Evolutionary conservation across 2,888 invertebrate species (phyloP), one percentile per base, ranked within the genome.

Genomic region (Ommatoiulus sabulosus): DNA sequence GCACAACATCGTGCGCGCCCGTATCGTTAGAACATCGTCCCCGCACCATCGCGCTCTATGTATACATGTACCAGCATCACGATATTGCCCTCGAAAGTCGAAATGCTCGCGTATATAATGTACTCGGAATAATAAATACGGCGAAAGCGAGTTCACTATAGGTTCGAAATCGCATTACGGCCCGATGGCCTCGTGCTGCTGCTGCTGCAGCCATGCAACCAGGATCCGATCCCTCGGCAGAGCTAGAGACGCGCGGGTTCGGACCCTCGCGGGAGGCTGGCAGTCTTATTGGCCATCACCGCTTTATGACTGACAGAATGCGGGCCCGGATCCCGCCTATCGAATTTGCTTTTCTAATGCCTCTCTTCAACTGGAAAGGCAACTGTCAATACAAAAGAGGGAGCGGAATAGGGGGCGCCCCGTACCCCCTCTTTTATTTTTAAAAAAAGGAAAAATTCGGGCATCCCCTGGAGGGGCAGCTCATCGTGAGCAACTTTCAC

Each of bases 381-480:
- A 88, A 88, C 88, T 88, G 88, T 88, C 88, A 88, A 88, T 85
- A 88, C 88, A 88, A 88, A 88, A 85, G 86, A 48, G 86, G 86
- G 44, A 43, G 17, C 15, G 85, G 85, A 85, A 85, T 44, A 85
- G 85, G 44, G 48, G 86, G 86, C 46, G 6, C 80, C 80, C 24
- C 80, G 24, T 7, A 24, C 57, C 87, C 57, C 52, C 57, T 87
- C 35, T 87, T 57, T 87, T 87, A 43, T 57, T 57, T 43, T 80
- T 80, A 15, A 8, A 35, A 52, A 52, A n/a, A n/a, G n/a, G n/a
- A n/a, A 72, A 72, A 52, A 52, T 17, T 52, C 52, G 52, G 12
- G 15, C n/a, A 57, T 57, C 35, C 80, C 80, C 80, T 80, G 44
- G 84, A 48, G 86, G 86, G 86, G 44, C 86, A 86, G n/a, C 46